Evolutionary conservation across 2,113 vertebrate species (phyloP).

Genomic region (Lepus europaeus): DNA sequence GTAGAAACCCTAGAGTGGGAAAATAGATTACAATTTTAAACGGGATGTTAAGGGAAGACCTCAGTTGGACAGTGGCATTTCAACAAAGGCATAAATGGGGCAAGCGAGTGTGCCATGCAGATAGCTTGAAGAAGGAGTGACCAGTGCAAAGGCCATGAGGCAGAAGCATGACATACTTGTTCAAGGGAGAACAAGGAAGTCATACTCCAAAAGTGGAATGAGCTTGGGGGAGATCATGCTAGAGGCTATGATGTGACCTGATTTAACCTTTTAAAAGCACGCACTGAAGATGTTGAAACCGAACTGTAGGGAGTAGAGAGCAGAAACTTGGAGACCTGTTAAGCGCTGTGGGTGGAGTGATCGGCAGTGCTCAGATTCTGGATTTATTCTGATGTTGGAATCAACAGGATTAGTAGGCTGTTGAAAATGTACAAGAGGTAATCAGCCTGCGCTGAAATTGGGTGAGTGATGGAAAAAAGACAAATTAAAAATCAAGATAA

Average conservation of each 20-base stretch:
- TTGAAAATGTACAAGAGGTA: slow-evolving; percentile 21
- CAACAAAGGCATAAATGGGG: background rate
- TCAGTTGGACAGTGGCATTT: slow-evolving; percentile 7
- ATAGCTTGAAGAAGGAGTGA: background rate
- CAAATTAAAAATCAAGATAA: background rate
- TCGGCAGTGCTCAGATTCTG: background rate
- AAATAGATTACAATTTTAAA: background rate
- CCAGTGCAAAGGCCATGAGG: background rate
- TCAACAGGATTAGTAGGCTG: background rate
- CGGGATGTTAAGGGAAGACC: background rate
- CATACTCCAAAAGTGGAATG: background rate
- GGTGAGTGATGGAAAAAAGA: background rate
- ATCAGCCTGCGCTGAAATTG: background rate
- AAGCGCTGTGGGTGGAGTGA: background rate
- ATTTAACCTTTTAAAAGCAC: slow-evolving; percentile 1
- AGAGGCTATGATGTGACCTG: background rate
- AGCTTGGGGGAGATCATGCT: background rate
- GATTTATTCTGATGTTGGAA: background rate
- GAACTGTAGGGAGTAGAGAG: background rate
- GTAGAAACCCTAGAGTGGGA: background rate
- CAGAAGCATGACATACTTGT: background rate
- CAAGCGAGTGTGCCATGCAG: background rate
- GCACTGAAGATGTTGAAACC: background rate
- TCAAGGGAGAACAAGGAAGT: background rate
- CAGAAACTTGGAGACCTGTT: background rate